phyloP scores from a whole-genome alignment of 2,113 vertebrate genomes.

The Diadophis punctatus region DNA sequence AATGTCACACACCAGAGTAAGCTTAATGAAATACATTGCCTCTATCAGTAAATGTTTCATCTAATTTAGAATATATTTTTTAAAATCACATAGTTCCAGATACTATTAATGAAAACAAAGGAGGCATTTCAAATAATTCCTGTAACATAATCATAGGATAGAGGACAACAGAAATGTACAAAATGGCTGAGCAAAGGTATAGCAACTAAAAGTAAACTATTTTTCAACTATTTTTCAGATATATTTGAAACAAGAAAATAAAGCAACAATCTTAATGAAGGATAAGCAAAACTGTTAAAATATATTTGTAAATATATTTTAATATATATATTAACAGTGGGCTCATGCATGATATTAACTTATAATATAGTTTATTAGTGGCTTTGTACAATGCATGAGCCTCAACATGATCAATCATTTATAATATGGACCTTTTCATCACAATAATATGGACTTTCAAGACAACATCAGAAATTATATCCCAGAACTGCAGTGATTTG shows the following conservation, averaged over 20 bases:
- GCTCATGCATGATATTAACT: background rate
- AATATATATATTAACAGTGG: too few species aligned
- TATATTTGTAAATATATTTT: background rate
- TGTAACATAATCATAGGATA: background rate
- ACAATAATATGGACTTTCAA: background rate
- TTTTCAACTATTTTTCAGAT: background rate
- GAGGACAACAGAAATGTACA: background rate
- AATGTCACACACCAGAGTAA: background rate
- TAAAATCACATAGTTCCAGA: background rate
- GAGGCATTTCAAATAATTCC: background rate
- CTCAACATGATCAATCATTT: background rate
- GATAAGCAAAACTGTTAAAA: background rate
- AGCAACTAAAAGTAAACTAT: background rate
- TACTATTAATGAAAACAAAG: background rate
- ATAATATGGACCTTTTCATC: background rate
- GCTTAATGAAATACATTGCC: rapidly evolving
- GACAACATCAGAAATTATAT: background rate
- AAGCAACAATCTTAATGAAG: background rate
- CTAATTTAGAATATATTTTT: background rate
- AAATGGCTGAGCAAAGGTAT: background rate
- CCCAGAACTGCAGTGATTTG: background rate
- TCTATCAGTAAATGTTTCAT: background rate
- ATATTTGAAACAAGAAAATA: background rate
- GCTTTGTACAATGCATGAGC: background rate
- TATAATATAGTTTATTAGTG: background rate